Base-by-base conservation (phyloP, 2,113 vertebrate species). In the Corythoichthys intestinalis region DNA sequence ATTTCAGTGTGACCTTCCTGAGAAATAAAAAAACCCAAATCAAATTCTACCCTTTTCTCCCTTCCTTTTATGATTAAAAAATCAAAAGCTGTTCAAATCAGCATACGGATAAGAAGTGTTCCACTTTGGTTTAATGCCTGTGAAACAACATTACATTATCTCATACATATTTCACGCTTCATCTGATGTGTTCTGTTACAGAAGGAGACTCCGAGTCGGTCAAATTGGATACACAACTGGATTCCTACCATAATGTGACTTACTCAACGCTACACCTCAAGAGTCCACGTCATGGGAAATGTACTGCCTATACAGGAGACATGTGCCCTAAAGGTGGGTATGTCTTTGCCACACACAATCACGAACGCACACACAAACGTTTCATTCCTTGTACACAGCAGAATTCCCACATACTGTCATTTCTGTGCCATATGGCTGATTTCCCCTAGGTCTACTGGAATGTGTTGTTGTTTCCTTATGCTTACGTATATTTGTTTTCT, bases 241-340 rank as follows among this genome's bases (percentile, higher is more conserved):
- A 83, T 73, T 81, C 67, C 65, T 67, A 80, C 41, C 72, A 77
- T 69, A 60, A 35, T 69, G 70, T 76, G 74, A 80, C 58, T 80
- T 49, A 82, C 65, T 52, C 75, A 17, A 61, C 49, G 7, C 56
- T 71, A 37, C 53, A 61, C 79, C 68, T 66, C 61, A 74, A 76
- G 63, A 78, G 28, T 61, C 67, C 57, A 71, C 75, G 83, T 72
- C 59, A 65, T 72, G 12, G 59, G 41, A 47, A 46, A 20, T 88
- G 84, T 73, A 78, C 83, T 69, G 66, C 70, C 68, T 87, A 85
- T 78, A 82, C 64, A 77, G 88, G 88, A 78, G 87, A 90, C 44
- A 66, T 82, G 62, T 90, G 88, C 71, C 88, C 88, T n/a, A 63
- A 41, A 67, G 87, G 88, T 89, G 71, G 65, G 88, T 85, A 75